Base-by-base conservation (phyloP, 2,113 vertebrate species). In the Amphilophus citrinellus region DNA sequence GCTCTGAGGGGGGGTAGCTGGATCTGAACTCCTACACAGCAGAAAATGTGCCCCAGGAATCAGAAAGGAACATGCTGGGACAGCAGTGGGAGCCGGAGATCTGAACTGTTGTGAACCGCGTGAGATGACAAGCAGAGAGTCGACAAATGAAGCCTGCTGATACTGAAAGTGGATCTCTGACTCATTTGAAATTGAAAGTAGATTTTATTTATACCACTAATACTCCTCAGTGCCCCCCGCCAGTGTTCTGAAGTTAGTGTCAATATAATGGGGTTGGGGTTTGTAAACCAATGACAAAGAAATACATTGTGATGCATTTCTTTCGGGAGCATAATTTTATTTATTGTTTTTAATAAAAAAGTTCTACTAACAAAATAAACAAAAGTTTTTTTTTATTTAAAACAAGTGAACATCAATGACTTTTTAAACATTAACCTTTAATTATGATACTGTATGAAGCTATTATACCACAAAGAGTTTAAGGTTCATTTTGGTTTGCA, bases 101-200 rank as follows among this genome's bases (percentile, higher is more conserved):
- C 42, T 73, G 71, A 24, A 68, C 30, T 47, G n/a, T 57, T 59
- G 37, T 2, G 30, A 79, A 56, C 56, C 47, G 60, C 59, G 65
- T 15, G 58, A 65, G 47, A 81, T 53, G 66, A 61, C 68, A 44
- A 77, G 76, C 66, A 80, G 22, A 79, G 65, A 80, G 59, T 78
- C 39, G 30, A 75, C 30, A 27, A 80, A 71, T 9, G 8, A 80
- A 6, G 42, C 79, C 50, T 65, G 80, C 86, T 61, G 85, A 79
- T 50, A 32, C 65, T 24, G 79, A 65, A 39, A 17, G 13, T 24
- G 17, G 42, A 32, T 27, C 76, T n/a, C 68, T 42, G 24, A 24
- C 56, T 44, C 59, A 39, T 73, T 63, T 58, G 3, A 82, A 76
- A 79, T 24, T 9, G 13, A 66, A 11, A 62, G 47, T 9, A 57